Base-by-base conservation (phyloP, 2,888 invertebrate species). In the Folsomia candida region DNA sequence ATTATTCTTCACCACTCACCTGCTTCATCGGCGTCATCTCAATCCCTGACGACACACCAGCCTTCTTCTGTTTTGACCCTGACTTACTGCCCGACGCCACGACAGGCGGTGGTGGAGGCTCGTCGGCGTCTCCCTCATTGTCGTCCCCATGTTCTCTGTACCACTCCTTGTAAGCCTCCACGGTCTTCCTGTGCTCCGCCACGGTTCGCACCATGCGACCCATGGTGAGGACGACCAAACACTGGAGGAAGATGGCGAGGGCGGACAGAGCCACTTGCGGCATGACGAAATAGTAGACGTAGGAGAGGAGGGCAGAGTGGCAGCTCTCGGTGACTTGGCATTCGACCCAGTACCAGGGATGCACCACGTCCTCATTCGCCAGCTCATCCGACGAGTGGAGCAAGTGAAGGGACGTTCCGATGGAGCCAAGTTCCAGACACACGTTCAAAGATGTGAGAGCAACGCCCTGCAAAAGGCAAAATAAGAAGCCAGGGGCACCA, bases 341-440 rank as follows among this genome's bases (percentile, higher is more conserved):
- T 27, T 79, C 77, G 25, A 75, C 76, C 71, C 74, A 73, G 28
- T 72, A 77, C 79, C 79, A 79, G 1, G 76, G 72, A 26, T 70
- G 73, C 2, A 75, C 27, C n/a, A 73, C 14, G 2, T 74, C 71
- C 66, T 77, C 76, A 60, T 74, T 74, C 9, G 67, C 72, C 27
- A 76, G 66, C 0, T 29, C 1, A 9, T 68, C 61, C 11, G 74
- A 72, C 20, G 68, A 28, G 3, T 70, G 57, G 20, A 73, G 67
- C 1, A 76, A 54, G 25, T 76, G 75, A 18, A 76, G 51, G 1
- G 69, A 59, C 0, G 74, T 64, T 18, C 71, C 72, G 6, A 79
- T 72, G 18, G 76, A 70, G n/a, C 51, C 69, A 37, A 79, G 57
- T 59, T 79, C 75, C 28, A 77, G 47, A n/a, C 75, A 20, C 2